Evolutionary conservation across 2,113 vertebrate species (phyloP), one percentile per base, ranked within the genome.

Genomic region (Solenodon paradoxus): DNA sequence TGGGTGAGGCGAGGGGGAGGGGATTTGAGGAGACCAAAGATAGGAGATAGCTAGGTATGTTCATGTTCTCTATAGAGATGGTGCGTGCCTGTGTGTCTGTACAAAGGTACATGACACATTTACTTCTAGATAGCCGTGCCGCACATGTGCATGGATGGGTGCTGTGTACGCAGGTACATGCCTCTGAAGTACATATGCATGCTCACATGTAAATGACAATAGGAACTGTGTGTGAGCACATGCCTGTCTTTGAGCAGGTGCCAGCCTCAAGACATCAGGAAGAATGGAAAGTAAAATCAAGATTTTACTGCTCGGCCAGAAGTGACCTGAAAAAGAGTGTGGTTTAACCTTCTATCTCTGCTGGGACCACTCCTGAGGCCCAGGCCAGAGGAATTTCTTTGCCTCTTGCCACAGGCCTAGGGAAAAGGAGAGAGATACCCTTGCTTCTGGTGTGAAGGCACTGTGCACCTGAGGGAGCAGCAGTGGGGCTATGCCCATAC

Each of bases 241-340:
- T 64, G 51, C 10, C 53, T 64, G 16, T 74, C 24, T 12, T 32
- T n/a, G 16, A 92, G n/a, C 7, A 92, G 17, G 38, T 77, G 75
- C 61, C 49, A 95, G 38, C 72, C 45, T 59, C 61, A 90, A 71
- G 84, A 51, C 96, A 71, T 24, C n/a, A 79, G 91, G 45, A 91
- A 88, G 66, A 95, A 84, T 2, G 75, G 38, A 82, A 88, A 82
- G 19, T 40, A 82, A 79, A 89, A 32, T 79, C 40, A 38, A 84
- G 42, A 16, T n/a, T 92, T 90, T 51, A 40, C 32, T 53, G 24
- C 66, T 92, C 12, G 47, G 57, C 28, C 32, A 83, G 24, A 83
- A 80, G 75, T 75, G 40, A 30, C 40, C 42, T 74, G 19, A 66
- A n/a, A 85, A 26, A 86, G 38, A 66, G 59, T 49, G 35, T 57